Conservation (phyloP, 2,888 invertebrate genomes). For the Lasioglossum zephyrum region DNA sequence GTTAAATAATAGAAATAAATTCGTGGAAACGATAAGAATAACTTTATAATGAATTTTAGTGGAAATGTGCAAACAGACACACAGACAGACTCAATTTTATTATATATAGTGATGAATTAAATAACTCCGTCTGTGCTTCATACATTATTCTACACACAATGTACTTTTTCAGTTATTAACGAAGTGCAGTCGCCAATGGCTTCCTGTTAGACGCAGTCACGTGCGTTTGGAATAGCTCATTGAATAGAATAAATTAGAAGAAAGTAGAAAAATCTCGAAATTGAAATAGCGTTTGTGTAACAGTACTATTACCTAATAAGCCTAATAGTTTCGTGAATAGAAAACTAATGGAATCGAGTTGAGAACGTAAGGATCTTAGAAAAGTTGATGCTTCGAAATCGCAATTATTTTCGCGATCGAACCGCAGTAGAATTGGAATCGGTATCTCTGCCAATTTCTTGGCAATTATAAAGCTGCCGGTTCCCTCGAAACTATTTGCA, state of each 20-base stretch:
- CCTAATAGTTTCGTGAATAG: not conserved
- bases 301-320: too few species aligned
- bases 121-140: not conserved
- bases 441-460: not conserved
- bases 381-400: not conserved
- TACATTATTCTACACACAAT: too few species aligned
- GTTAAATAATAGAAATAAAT: too few species aligned
- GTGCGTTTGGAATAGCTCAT: too few species aligned
- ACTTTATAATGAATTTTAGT: too few species aligned
- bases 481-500: conserved; percentile 5
- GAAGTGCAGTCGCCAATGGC: not conserved
- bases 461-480: not conserved
- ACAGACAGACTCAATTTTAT: too few species aligned
- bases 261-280: too few species aligned
- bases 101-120: not conserved
- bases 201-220: not conserved
- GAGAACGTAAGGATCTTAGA: not conserved
- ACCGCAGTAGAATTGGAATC: not conserved
- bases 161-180: not conserved
- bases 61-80: too few species aligned
- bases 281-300: too few species aligned
- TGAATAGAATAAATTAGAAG: too few species aligned
- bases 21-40: too few species aligned
- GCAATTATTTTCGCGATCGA: not conserved
- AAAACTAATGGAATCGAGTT: not conserved